Evolutionary conservation across 2,888 invertebrate species (phyloP).

Genomic region (Hesperia comma): DNA sequence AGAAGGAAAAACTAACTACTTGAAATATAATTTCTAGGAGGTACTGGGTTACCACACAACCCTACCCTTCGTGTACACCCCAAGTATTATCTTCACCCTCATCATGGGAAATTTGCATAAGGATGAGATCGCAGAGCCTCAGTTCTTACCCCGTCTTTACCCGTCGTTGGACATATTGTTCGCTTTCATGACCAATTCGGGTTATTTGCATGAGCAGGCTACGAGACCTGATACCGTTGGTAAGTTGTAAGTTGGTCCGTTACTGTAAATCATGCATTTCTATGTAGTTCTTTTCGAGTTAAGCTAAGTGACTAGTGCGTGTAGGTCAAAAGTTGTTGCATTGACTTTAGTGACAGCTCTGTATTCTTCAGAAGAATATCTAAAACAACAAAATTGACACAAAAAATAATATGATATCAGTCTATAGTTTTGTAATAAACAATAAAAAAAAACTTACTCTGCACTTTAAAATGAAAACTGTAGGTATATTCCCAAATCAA

Average conservation of each 20-base stretch:
- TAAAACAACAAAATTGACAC: too few relatives aligned
- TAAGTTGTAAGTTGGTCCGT: constrained; percentile 57
- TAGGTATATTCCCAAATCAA: too few relatives aligned
- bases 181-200: constrained; percentile 60
- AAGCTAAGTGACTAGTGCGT: too few relatives aligned
- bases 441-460: too few relatives aligned
- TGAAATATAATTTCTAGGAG: constrained; percentile 40
- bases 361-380: too few relatives aligned
- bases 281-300: too few relatives aligned
- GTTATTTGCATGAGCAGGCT: constrained; percentile 82
- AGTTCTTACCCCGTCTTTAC: constrained; percentile 75
- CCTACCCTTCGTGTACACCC: constrained; percentile 61
- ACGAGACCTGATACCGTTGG: constrained; percentile 90
- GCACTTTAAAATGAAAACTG: too few relatives aligned
- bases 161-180: constrained; percentile 64
- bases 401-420: too few relatives aligned
- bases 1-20: constrained; percentile 39
- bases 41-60: constrained; percentile 84
- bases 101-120: constrained; percentile 74
- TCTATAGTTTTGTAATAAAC: too few relatives aligned
- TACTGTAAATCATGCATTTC: too few relatives aligned
- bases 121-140: constrained; percentile 72
- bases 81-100: neutral
- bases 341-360: too few relatives aligned
- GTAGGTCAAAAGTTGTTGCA: too few relatives aligned